Percentiles rank a stretch among this genome's conserved stretches.
These are phyloP conservation scores for Malaclemys terrapin DNA, from an alignment of 2,113 vertebrate species.

Conservation along the genomic window DNA sequence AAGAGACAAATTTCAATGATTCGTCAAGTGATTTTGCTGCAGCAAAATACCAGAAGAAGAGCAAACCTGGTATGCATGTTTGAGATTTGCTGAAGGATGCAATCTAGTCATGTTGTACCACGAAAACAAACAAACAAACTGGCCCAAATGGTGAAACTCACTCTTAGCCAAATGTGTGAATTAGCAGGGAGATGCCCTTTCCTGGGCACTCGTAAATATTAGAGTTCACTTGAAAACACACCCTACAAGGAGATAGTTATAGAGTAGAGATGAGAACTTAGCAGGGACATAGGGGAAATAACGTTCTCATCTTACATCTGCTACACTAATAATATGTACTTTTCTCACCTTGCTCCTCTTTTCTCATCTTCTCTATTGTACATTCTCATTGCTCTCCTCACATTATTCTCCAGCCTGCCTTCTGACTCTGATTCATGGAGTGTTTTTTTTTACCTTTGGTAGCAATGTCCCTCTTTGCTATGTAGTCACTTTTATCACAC, in stretches of 20 bases:
- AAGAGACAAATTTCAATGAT: background rate
- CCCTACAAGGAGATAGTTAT: accelerated
- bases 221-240: background rate
- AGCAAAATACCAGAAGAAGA: constrained; percentile 28
- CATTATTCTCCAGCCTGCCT: background rate
- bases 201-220: accelerated
- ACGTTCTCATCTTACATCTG: accelerated
- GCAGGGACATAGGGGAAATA: background rate
- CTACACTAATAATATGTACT: background rate
- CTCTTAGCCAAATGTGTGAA: background rate
- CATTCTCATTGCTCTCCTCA: background rate
- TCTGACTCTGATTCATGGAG: background rate
- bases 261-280: background rate
- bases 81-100: constrained; percentile 18
- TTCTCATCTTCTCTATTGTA: background rate
- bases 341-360: background rate
- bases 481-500: background rate
- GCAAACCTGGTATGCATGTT: background rate
- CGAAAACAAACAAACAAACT: constrained; percentile 13
- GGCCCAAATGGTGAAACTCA: background rate
- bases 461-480: constrained; percentile 5
- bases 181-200: accelerated
- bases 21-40: constrained; percentile 14
- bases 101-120: background rate
- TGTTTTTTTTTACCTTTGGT: background rate